Evolutionary conservation across 2,113 vertebrate species (phyloP), one percentile per base, ranked within the genome.

Genomic region (Hippocampus zosterae): DNA sequence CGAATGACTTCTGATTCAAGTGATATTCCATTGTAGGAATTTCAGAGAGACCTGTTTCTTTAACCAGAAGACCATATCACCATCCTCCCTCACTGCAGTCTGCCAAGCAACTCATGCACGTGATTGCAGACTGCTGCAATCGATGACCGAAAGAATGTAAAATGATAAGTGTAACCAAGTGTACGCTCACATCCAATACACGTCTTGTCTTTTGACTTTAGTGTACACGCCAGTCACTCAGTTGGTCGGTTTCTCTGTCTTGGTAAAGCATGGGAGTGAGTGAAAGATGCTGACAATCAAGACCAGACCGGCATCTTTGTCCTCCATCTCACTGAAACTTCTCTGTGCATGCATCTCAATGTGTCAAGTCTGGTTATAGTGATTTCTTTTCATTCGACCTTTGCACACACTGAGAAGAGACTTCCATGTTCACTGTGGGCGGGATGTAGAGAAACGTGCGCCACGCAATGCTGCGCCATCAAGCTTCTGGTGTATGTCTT

Each of bases 341-440:
- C 61, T 69, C 66, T 42, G 53, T 50, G 65, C 19, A n/a, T 72
- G 66, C 73, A 71, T 81, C 70, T 79, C 48, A 21, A 67, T 4
- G 65, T 48, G 83, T 87, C 88, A 60, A n/a, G 79, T 85, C 70
- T 2, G 12, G 83, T 90, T 87, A 87, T 44, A 25, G 71, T 80
- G 85, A 86, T 85, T 70, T 73, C 68, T 81, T 87, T 86, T 91
- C 65, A 83, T 86, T 86, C 65, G 53, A 75, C 68, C 72, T 70
- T 73, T 50, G 2, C 40, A 16, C 68, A 46, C 67, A 16, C 18
- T 59, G 10, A 68, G 37, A 70, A 23, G n/a, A n/a, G 84, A 73
- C 61, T 76, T 72, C 81, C 74, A 76, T 80, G 73, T 0, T 72
- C 71, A 67, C 68, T 61, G 77, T 87, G 70, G 88, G 68, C 81